Evolutionary conservation across 92 coral and sea anemone genomes (phyloP).

Genomic region (Montipora capitata): DNA sequence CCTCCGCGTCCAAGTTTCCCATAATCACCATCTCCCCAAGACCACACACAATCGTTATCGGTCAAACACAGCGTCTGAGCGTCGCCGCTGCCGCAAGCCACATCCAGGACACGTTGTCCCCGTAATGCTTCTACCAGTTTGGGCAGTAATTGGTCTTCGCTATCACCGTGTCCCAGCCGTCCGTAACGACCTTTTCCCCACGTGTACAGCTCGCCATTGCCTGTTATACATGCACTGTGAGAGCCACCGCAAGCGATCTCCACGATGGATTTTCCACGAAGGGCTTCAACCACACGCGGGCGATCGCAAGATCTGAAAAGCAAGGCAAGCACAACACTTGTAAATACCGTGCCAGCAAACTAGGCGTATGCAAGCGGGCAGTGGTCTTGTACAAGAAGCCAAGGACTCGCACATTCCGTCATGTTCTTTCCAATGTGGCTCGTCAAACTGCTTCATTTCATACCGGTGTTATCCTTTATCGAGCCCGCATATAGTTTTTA

Average conservation of each 20-base stretch:
- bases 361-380: too few relatives aligned
- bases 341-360: too few relatives aligned
- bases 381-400: too few relatives aligned
- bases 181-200: slow-evolving; percentile 99
- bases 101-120: slow-evolving; percentile 93
- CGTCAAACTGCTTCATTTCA: too few relatives aligned
- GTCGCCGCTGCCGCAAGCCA: slow-evolving; percentile 99
- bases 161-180: slow-evolving; percentile 97
- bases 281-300: slow-evolving; percentile 92
- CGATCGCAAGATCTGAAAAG: slow-evolving; percentile 86
- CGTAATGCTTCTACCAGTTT: slow-evolving; percentile 94
- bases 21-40: slow-evolving; percentile 99
- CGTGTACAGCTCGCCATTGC: slow-evolving; percentile 90
- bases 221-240: slow-evolving; percentile 94
- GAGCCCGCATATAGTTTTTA: too few relatives aligned
- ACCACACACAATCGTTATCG: slow-evolving; percentile 97
- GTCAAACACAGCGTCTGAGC: slow-evolving; percentile 99
- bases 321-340: not conserved
- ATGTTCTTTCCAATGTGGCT: too few relatives aligned
- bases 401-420: too few relatives aligned
- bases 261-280: slow-evolving; percentile 89
- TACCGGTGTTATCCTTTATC: too few relatives aligned
- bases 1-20: slow-evolving; percentile 99
- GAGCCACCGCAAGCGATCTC: slow-evolving; percentile 97
- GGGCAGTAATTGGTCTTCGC: slow-evolving; percentile 94